These are phyloP conservation scores for Perca flavescens DNA, from an alignment of 2,113 vertebrate species.

Conservation along the genomic window DNA sequence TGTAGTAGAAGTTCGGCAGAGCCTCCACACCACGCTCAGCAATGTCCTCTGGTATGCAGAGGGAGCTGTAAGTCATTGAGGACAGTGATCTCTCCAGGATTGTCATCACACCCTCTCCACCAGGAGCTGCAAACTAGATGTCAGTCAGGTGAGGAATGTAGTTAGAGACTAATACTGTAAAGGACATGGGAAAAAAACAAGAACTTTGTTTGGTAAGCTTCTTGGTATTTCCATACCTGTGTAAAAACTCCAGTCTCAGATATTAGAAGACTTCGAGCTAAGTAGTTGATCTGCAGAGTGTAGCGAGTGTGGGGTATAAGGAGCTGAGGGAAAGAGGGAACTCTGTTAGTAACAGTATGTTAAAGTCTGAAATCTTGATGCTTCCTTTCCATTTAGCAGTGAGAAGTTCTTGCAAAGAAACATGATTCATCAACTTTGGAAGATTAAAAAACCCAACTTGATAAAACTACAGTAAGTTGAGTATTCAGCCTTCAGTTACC, in stretches of 20 bases:
- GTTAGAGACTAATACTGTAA: neutral
- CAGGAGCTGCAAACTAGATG: constrained; percentile 63
- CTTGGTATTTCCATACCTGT: constrained; percentile 31
- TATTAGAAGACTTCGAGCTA: constrained; percentile 64
- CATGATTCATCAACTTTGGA: neutral
- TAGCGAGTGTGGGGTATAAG: constrained; percentile 74
- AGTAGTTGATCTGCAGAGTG: constrained; percentile 76
- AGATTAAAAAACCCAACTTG: neutral
- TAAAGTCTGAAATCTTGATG: neutral
- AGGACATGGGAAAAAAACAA: neutral
- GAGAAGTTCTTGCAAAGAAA: neutral
- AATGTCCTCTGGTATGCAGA: constrained; percentile 86
- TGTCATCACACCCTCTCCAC: constrained; percentile 39
- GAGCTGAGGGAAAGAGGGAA: constrained; percentile 56
- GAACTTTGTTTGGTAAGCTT: rapidly evolving
- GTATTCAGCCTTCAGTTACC: constrained; percentile 53
- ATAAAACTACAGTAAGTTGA: too few species aligned
- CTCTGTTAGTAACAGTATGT: neutral
- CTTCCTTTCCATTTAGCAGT: neutral
- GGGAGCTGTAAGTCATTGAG: constrained; percentile 79
- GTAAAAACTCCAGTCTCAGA: constrained; percentile 58
- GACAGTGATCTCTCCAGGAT: constrained; percentile 61
- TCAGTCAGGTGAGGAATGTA: neutral
- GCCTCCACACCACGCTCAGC: constrained; percentile 67
- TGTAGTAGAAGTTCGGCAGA: constrained; percentile 85